Evolutionary conservation across 2,113 vertebrate species (phyloP).

Genomic region (Megaceryle maxima): DNA sequence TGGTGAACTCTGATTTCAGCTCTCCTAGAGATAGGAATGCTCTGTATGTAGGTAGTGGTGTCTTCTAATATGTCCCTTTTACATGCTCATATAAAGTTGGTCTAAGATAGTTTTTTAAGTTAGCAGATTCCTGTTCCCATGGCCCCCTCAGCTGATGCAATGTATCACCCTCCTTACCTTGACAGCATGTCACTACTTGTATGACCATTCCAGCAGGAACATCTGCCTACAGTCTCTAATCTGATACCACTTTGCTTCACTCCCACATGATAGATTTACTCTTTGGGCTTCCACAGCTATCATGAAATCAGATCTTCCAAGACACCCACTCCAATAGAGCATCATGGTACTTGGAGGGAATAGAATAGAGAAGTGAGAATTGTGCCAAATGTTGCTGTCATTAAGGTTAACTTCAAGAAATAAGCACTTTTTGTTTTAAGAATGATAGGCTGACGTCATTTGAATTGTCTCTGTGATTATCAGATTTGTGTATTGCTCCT

Average conservation of each 20-base stretch:
- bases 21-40: neutral
- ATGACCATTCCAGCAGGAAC: neutral
- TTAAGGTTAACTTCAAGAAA: neutral
- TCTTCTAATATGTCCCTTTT: neutral
- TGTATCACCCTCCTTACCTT: neutral
- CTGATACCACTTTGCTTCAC: neutral
- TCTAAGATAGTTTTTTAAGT: neutral
- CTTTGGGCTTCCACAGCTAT: neutral
- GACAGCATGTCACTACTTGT: neutral
- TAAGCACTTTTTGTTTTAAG: neutral
- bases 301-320: neutral
- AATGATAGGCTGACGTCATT: neutral
- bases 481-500: neutral
- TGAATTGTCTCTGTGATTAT: neutral
- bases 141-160: neutral
- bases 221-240: neutral
- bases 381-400: neutral
- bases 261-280: neutral
- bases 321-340: neutral
- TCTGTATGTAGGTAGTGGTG: neutral
- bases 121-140: neutral
- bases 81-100: neutral
- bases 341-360: neutral
- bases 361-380: neutral
- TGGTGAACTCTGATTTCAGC: neutral